Percentiles rank a stretch among this genome's conserved stretches.
phyloP scores from a whole-genome alignment of 2,888 invertebrate species.

The Andrena flavipes region DNA sequence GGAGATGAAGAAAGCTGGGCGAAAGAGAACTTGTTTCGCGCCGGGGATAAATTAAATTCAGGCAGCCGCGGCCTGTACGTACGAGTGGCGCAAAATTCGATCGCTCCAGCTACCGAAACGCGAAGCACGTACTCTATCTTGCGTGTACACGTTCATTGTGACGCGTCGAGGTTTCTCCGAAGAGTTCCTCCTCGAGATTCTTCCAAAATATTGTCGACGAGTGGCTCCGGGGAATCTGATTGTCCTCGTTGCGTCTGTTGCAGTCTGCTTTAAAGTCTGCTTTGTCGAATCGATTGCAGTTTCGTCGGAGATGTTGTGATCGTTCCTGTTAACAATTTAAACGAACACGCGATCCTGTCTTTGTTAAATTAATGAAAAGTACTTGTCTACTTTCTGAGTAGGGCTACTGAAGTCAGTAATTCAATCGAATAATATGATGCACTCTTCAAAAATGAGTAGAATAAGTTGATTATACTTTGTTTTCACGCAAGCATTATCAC shows the following conservation, averaged over 20 bases:
- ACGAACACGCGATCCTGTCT: too few relatives aligned
- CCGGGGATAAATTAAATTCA: slow-evolving; percentile 58
- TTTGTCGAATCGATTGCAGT: background rate
- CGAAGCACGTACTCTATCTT: slow-evolving; percentile 50
- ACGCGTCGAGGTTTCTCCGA: slow-evolving; percentile 46
- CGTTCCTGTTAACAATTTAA: too few relatives aligned
- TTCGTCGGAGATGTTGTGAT: too few relatives aligned
- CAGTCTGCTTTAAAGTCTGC: background rate
- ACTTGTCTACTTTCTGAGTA: too few relatives aligned
- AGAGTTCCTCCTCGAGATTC: slow-evolving; percentile 6
- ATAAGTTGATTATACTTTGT: too few relatives aligned
- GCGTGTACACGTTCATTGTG: slow-evolving; percentile 39
- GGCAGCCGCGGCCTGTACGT: slow-evolving; percentile 10
- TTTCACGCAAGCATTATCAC: too few relatives aligned
- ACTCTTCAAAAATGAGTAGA: too few relatives aligned
- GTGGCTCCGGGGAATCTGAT: slow-evolving; percentile 27
- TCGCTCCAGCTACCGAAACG: slow-evolving; percentile 55
- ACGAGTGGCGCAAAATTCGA: slow-evolving; percentile 53
- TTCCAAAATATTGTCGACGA: slow-evolving; percentile 34
- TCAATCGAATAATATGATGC: too few relatives aligned
- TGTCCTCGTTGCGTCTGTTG: slow-evolving; percentile 3
- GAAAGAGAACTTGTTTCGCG: slow-evolving; percentile 48
- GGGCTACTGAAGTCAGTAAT: too few relatives aligned
- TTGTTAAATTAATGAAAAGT: too few relatives aligned
- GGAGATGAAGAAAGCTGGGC: slow-evolving; percentile 42